phyloP scores from a whole-genome alignment of 2,888 invertebrate genomes.

The Ceramica pisi region DNA sequence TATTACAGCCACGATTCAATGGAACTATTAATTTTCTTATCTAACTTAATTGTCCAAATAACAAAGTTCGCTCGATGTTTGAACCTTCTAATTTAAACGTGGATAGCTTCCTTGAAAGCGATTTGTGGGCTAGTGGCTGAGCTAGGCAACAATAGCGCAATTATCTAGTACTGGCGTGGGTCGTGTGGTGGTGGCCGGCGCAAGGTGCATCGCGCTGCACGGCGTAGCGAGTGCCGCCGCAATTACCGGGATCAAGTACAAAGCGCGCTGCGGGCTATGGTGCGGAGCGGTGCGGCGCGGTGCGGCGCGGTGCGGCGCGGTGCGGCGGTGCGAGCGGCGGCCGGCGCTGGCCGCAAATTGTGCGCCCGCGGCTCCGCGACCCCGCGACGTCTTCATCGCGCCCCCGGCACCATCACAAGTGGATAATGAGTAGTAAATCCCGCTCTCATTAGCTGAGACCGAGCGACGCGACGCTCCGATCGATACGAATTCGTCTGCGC shows the following conservation, averaged over 20 bases:
- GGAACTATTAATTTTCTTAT: constrained; percentile 84
- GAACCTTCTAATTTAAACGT: constrained; percentile 83
- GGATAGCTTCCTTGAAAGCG: constrained; percentile 80
- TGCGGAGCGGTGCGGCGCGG: constrained; percentile 66
- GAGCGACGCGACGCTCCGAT: constrained; percentile 85
- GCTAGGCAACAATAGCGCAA: constrained; percentile 86
- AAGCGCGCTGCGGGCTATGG: constrained; percentile 82
- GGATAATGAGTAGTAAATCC: constrained; percentile 90
- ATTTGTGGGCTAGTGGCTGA: constrained; percentile 79
- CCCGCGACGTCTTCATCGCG: constrained; percentile 87
- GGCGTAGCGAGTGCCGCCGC: constrained; percentile 67
- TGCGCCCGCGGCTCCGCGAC: constrained; percentile 80
- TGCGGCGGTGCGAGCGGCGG: constrained; percentile 53
- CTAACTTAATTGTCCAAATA: constrained; percentile 84
- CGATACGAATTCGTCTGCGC: constrained; percentile 88
- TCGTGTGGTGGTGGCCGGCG: constrained; percentile 80
- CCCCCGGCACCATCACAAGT: constrained; percentile 87
- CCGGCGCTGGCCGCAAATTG: constrained; percentile 81
- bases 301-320: constrained; percentile 37
- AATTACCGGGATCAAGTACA: constrained; percentile 88
- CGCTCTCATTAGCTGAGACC: constrained; percentile 88
- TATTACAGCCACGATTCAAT: constrained; percentile 72
- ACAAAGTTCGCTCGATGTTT: constrained; percentile 78
- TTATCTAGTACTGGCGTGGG: constrained; percentile 83
- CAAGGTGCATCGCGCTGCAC: constrained; percentile 75